A percentile compares a stretch with the other conserved stretches of the same genome.
phyloP scores from a whole-genome alignment of 2,888 invertebrate genomes.

The Bellardia bayeri region DNA sequence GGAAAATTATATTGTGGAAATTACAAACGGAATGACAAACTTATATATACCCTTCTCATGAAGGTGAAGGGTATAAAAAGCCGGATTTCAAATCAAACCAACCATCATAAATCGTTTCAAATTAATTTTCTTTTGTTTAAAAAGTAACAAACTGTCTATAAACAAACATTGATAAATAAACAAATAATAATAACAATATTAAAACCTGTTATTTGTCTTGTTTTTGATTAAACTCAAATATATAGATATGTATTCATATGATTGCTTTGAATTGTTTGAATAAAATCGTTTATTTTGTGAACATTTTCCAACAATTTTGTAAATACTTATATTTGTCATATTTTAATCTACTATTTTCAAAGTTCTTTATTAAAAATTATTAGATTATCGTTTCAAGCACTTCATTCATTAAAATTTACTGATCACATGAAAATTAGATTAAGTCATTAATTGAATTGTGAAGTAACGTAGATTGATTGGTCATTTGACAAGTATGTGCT shows the following conservation, averaged over 20 bases:
- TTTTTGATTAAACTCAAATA: not conserved
- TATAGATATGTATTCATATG: not conserved
- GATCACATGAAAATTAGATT: not conserved
- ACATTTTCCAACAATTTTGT: constrained; percentile 1
- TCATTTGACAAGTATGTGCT: no score
- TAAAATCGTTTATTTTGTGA: not conserved
- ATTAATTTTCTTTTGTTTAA: not conserved
- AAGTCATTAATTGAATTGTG: not conserved
- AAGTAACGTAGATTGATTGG: not conserved
- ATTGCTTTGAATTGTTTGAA: not conserved
- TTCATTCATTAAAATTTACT: not conserved
- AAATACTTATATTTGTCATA: not conserved
- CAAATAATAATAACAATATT: not conserved
- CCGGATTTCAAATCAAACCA: constrained; percentile 3
- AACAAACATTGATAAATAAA: not conserved
- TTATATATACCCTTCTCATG: no score
- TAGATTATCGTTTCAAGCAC: not conserved
- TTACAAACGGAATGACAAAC: no score
- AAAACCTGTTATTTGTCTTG: not conserved
- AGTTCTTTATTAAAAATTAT: not conserved
- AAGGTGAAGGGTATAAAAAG: no score
- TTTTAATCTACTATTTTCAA: not conserved
- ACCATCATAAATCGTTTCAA: not conserved
- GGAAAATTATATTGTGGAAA: no score
- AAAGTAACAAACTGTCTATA: not conserved